phyloP scores from a whole-genome alignment of 92 coral and sea anemone species.

The Phenganax stokvisi region DNA sequence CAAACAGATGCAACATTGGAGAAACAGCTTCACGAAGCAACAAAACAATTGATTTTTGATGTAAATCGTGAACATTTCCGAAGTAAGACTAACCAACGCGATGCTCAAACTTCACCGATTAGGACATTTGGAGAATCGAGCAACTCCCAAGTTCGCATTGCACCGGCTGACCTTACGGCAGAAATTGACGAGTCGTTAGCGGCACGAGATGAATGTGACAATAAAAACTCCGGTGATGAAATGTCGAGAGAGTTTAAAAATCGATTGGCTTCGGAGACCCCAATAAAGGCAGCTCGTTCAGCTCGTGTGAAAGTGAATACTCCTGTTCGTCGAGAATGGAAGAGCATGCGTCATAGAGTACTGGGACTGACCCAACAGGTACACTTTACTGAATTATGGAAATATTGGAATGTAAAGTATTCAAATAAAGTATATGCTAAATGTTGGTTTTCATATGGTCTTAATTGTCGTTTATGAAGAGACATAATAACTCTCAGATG shows the following conservation, averaged over 20 bases:
- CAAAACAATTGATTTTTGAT: constrained; percentile 6
- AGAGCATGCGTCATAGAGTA: constrained; percentile 79
- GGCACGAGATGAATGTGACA: constrained; percentile 36
- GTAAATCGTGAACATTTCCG: neutral
- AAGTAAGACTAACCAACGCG: neutral
- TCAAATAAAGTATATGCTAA: too few species aligned
- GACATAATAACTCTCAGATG: too few species aligned
- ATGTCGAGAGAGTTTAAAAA: neutral
- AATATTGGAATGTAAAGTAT: too few species aligned
- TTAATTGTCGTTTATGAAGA: too few species aligned
- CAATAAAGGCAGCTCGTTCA: constrained; percentile 50
- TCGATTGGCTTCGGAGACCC: constrained; percentile 45
- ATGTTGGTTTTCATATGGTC: too few species aligned
- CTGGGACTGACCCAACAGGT: constrained; percentile 89
- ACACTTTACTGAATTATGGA: too few species aligned
- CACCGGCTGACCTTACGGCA: constrained; percentile 9
- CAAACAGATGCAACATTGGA: constrained; percentile 27
- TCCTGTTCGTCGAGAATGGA: constrained; percentile 77
- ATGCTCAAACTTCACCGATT: constrained; percentile 31
- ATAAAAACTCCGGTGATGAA: neutral
- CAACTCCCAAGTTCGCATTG: neutral
- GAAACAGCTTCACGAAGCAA: constrained; percentile 24
- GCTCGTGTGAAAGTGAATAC: constrained; percentile 48
- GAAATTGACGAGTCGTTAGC: constrained; percentile 45
- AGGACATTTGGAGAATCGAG: constrained; percentile 18